Conservation (phyloP, 1,140 invertebrate species). For the Oreohelix idahoensis region DNA sequence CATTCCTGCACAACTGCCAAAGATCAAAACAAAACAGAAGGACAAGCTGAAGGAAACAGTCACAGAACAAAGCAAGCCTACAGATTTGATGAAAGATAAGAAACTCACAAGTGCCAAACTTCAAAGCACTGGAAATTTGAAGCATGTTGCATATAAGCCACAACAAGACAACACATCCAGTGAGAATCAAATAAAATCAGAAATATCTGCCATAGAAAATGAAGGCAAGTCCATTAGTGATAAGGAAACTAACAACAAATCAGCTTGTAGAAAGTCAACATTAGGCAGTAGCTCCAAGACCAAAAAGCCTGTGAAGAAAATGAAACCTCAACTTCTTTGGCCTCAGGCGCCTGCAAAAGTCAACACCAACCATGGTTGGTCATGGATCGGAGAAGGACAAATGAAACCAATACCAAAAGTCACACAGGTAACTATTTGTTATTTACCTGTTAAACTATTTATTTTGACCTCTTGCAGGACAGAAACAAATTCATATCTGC, state of each 20-base stretch:
- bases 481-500: too few species aligned
- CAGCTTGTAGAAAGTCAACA: background rate
- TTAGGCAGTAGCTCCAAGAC: background rate
- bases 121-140: too few species aligned
- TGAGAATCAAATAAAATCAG: background rate
- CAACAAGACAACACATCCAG: background rate
- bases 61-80: background rate
- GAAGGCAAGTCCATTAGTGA: background rate
- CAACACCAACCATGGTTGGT: slow-evolving; percentile 52
- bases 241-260: background rate
- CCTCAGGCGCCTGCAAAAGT: background rate
- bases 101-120: background rate
- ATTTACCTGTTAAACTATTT: too few species aligned
- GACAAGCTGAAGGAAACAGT: background rate
- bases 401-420: slow-evolving; percentile 45
- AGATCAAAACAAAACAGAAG: slow-evolving; percentile 1
- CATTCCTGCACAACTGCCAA: background rate
- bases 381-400: slow-evolving; percentile 51
- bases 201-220: background rate
- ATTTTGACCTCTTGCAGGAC: too few species aligned
- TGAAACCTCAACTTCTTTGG: background rate
- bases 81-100: background rate
- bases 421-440: slow-evolving; percentile 45
- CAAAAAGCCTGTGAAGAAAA: slow-evolving; percentile 19
- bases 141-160: background rate